A percentile compares a stretch with the other conserved stretches of the same genome.
Conservation (phyloP, 2,888 invertebrate genomes). For the Quadriops clusia region DNA sequence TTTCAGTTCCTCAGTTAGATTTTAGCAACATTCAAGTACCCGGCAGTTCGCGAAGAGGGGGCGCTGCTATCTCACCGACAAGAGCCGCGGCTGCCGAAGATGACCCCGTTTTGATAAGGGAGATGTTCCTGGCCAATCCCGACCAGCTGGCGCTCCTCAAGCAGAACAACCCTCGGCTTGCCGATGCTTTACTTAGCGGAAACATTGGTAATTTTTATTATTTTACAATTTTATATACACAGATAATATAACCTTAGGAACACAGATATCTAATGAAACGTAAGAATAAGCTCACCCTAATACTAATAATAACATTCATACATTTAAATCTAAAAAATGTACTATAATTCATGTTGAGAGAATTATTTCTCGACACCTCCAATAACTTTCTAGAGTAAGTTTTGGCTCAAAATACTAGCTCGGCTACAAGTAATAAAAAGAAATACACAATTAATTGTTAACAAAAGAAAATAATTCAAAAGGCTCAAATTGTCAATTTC, state of each 20-base stretch:
- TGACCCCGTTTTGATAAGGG: conserved; percentile 72
- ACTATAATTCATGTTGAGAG: too few relatives aligned
- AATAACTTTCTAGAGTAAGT: too few relatives aligned
- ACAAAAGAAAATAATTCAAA: conserved; percentile 1
- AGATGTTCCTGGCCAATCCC: conserved; percentile 81
- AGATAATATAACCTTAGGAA: too few relatives aligned
- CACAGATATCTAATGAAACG: too few relatives aligned
- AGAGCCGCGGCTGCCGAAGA: conserved; percentile 48
- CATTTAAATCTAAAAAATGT: too few relatives aligned
- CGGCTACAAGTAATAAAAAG: too few relatives aligned
- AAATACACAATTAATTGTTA: too few relatives aligned
- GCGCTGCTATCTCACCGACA: conserved; percentile 11
- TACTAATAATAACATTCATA: too few relatives aligned
- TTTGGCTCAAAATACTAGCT: too few relatives aligned
- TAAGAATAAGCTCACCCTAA: too few relatives aligned
- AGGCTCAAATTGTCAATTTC: conserved; percentile 22
- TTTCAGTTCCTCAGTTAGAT: conserved; percentile 47
- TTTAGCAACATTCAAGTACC: conserved; percentile 82
- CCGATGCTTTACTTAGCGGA: conserved; percentile 81
- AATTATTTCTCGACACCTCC: too few relatives aligned
- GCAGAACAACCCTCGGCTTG: conserved; percentile 85
- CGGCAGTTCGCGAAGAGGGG: conserved; percentile 30
- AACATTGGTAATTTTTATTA: conserved; percentile 49
- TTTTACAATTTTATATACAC: neutral
- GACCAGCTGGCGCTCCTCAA: conserved; percentile 81